Percentiles rank a stretch among this genome's conserved stretches.
Evolutionary conservation across 2,797 vertebrate species (phyloP).

Genomic region (Tapirus indicus): DNA sequence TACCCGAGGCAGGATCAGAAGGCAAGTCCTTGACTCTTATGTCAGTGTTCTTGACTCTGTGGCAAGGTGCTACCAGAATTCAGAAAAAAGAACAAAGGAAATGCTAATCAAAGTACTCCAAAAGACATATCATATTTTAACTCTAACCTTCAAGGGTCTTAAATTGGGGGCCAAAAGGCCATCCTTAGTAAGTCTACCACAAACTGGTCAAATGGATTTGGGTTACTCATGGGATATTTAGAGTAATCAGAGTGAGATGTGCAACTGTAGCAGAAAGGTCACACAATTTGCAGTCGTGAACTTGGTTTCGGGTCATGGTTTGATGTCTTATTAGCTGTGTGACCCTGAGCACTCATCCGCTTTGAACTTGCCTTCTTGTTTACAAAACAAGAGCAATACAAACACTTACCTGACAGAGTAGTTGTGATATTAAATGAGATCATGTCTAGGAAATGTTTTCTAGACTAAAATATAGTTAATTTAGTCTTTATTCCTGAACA

Average conservation of each 20-base stretch:
- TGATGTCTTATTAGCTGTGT: not conserved
- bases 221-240: not conserved
- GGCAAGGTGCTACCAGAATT: not conserved
- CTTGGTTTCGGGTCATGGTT: not conserved
- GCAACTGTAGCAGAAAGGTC: not conserved
- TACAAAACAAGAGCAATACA: not conserved
- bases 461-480: not conserved
- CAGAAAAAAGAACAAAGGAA: constrained; percentile 30
- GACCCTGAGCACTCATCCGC: not conserved
- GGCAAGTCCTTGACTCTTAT: not conserved
- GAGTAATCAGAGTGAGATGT: not conserved
- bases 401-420: not conserved
- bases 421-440: not conserved
- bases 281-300: not conserved
- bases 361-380: not conserved
- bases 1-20: not conserved
- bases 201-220: not conserved
- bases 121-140: not conserved
- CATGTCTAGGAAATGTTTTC: not conserved
- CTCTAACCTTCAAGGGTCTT: not conserved
- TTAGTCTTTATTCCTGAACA: not conserved
- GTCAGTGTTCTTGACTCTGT: not conserved
- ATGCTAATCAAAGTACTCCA: not conserved
- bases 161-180: not conserved
- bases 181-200: not conserved